Percentiles rank a stretch among this genome's conserved stretches.
Conservation (phyloP, 1,140 invertebrate species). For the Drosophila guanche region DNA sequence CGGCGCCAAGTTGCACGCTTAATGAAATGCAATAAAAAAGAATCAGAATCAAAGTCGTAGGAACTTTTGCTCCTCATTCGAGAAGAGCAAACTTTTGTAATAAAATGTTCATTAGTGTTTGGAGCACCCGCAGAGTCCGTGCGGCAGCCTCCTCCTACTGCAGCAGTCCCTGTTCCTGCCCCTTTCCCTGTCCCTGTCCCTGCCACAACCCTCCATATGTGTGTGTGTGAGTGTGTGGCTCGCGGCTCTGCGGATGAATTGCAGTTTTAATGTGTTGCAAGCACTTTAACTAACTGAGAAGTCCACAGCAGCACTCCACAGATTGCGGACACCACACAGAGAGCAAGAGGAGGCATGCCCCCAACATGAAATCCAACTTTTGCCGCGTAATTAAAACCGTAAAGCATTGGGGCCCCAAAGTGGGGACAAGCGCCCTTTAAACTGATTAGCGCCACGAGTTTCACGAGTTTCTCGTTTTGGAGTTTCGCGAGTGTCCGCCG, state of each 20-base stretch:
- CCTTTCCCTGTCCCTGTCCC: constrained; percentile 5
- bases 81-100: constrained; percentile 67
- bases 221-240: constrained; percentile 63
- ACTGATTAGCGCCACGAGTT: constrained; percentile 74
- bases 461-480: constrained; percentile 20
- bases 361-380: constrained; percentile 62
- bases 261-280: constrained; percentile 79
- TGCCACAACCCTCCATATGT: background rate
- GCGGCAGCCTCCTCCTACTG: no score
- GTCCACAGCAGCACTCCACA: constrained; percentile 45
- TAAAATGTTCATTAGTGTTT: constrained; percentile 79
- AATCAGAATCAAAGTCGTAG: constrained; percentile 22
- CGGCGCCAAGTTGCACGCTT: background rate
- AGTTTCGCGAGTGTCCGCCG: constrained; percentile 38
- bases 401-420: constrained; percentile 70
- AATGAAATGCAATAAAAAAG: constrained; percentile 67
- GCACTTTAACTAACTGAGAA: constrained; percentile 76
- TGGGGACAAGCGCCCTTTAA: constrained; percentile 73
- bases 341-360: constrained; percentile 2
- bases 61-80: constrained; percentile 48
- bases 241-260: constrained; percentile 62
- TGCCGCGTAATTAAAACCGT: constrained; percentile 78
- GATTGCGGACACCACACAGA: constrained; percentile 19
- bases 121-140: constrained; percentile 63
- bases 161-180: constrained; percentile 17